phyloP scores from a whole-genome alignment of 2,888 invertebrate species.

The Caenorhabditis virilis region DNA sequence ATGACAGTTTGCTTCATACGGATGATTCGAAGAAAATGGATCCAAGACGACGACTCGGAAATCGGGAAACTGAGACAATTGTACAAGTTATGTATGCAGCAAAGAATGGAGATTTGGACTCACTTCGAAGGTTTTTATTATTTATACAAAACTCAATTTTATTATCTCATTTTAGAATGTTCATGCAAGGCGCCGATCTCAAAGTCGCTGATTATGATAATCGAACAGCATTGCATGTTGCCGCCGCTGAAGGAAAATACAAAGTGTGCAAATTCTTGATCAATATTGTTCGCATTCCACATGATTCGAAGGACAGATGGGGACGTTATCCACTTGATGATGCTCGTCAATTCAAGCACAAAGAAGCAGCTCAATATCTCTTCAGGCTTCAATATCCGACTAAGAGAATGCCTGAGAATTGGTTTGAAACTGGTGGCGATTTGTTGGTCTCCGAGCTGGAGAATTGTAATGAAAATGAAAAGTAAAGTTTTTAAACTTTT shows the following conservation, averaged over 20 bases:
- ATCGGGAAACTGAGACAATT: slow-evolving; percentile 81
- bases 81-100: slow-evolving; percentile 92
- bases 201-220: slow-evolving; percentile 91
- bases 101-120: slow-evolving; percentile 81
- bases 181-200: slow-evolving; percentile 86
- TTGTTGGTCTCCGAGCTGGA: slow-evolving; percentile 29
- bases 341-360: slow-evolving; percentile 51
- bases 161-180: too few relatives aligned
- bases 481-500: too few relatives aligned
- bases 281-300: slow-evolving; percentile 26
- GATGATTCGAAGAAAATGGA: slow-evolving; percentile 45
- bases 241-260: slow-evolving; percentile 83
- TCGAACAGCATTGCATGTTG: slow-evolving; percentile 90
- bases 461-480: slow-evolving; percentile 19
- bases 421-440: slow-evolving; percentile 31
- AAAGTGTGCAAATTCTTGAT: slow-evolving; percentile 36
- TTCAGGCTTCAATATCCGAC: slow-evolving; percentile 31
- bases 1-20: slow-evolving; percentile 70
- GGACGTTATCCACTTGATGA: slow-evolving; percentile 63
- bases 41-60: slow-evolving; percentile 50
- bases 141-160: too few relatives aligned
- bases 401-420: slow-evolving; percentile 30
- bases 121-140: too few relatives aligned
- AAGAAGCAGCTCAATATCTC: slow-evolving; percentile 28
- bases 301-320: slow-evolving; percentile 57